Percentiles rank a stretch among this genome's conserved stretches.
Evolutionary conservation across 2,797 vertebrate species (phyloP).

Genomic region (Todus mexicanus): DNA sequence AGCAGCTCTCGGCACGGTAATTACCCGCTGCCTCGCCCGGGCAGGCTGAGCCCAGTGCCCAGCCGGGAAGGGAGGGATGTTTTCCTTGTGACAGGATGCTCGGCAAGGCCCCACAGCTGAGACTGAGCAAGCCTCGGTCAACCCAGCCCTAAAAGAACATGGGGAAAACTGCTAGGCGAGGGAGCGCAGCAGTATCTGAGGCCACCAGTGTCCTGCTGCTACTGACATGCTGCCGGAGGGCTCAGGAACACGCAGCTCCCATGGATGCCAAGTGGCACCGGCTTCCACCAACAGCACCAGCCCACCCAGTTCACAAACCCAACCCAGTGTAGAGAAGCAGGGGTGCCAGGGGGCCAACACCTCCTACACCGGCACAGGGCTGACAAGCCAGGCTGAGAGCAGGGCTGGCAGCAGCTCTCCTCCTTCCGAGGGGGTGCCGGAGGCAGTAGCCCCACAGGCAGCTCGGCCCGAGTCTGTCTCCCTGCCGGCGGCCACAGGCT

Average conservation of each 20-base stretch:
- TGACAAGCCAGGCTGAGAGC: background rate
- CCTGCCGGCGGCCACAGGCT: background rate
- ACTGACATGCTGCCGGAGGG: background rate
- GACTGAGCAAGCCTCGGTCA: background rate
- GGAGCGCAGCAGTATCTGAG: background rate
- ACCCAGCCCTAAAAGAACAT: rapidly evolving
- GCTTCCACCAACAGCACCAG: background rate
- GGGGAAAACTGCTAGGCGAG: background rate
- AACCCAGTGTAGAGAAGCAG: background rate
- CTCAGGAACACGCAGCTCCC: background rate
- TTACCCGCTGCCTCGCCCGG: background rate
- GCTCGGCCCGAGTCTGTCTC: background rate
- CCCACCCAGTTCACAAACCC: background rate
- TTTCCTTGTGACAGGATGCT: constrained; percentile 52
- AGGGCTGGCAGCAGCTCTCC: background rate
- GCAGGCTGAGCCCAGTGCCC: background rate
- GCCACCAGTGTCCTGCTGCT: rapidly evolving
- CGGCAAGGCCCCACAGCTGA: background rate
- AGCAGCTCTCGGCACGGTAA: background rate
- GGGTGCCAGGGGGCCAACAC: rapidly evolving
- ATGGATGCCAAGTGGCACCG: rapidly evolving
- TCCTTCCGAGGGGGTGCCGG: background rate
- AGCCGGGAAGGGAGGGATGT: background rate
- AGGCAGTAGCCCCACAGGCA: background rate
- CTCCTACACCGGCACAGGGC: background rate